Evolutionary conservation across 2,888 invertebrate genomes (phyloP).

Genomic region (Leistus spinibarbis): DNA sequence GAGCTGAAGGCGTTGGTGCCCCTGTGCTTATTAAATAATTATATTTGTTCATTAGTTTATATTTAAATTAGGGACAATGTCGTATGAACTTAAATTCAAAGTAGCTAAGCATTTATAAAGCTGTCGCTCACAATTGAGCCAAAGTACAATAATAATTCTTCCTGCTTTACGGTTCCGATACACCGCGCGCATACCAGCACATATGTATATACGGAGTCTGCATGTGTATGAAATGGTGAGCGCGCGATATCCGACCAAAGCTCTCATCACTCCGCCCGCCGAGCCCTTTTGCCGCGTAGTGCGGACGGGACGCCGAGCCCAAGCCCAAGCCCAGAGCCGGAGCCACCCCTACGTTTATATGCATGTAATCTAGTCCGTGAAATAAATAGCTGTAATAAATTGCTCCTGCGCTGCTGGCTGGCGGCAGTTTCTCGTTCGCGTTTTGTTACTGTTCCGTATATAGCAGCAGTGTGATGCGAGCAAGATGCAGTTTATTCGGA

Average conservation of each 20-base stretch:
- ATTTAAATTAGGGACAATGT: too few species aligned
- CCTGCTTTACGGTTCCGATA: neutral
- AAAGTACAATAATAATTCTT: too few species aligned
- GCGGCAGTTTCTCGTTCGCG: conserved; percentile 43
- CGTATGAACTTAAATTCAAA: too few species aligned
- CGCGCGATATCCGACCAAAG: neutral
- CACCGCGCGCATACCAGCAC: neutral
- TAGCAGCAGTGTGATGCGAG: neutral
- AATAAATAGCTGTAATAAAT: conserved; percentile 77
- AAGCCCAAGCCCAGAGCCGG: conserved; percentile 5
- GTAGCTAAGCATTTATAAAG: too few species aligned
- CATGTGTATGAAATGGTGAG: neutral
- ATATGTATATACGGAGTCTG: neutral
- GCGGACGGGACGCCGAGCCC: neutral
- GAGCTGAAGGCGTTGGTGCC: too few species aligned
- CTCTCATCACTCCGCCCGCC: conserved; percentile 9
- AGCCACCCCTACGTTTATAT: conserved; percentile 53
- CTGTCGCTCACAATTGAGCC: too few species aligned
- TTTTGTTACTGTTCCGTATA: conserved; percentile 29
- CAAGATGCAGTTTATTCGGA: conserved; percentile 23
- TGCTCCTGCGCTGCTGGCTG: conserved; percentile 55
- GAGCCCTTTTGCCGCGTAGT: neutral
- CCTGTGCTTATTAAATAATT: too few species aligned
- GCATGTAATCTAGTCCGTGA: conserved; percentile 59
- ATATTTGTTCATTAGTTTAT: too few species aligned